Percentiles rank a stretch among this genome's conserved stretches.
These are phyloP conservation scores for Aurelia sp. DNA, from an alignment of 30 jellyfish, hydroid and myxozoan genomes.

Conservation along the genomic window DNA sequence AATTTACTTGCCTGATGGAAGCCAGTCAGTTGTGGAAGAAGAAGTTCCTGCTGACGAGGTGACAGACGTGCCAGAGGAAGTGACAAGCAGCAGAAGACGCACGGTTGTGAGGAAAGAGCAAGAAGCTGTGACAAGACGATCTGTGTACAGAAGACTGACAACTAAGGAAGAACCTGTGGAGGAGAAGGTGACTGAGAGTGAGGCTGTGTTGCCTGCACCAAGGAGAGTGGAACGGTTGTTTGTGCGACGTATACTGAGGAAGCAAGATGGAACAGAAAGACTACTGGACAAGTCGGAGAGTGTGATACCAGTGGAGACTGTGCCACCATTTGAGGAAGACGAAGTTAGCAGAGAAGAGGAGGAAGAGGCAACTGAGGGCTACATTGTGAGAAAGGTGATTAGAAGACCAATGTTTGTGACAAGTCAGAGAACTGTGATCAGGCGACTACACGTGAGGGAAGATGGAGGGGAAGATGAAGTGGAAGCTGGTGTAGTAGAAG, in stretches of 20 bases:
- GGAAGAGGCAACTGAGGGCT: slow-evolving; percentile 10
- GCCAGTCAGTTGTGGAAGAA: slow-evolving; percentile 38
- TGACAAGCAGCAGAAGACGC: neutral
- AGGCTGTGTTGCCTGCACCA: slow-evolving; percentile 21
- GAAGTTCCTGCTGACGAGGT: slow-evolving; percentile 1
- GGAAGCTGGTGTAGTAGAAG: slow-evolving; percentile 60
- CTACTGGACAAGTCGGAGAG: neutral
- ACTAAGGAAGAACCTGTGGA: slow-evolving; percentile 1
- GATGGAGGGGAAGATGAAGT: slow-evolving; percentile 51
- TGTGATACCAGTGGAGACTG: slow-evolving; percentile 21
- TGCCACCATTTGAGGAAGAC: slow-evolving; percentile 18
- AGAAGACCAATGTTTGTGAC: slow-evolving; percentile 79
- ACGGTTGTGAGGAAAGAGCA: slow-evolving; percentile 28
- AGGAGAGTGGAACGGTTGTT: slow-evolving; percentile 76
- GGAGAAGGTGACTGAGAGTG: slow-evolving; percentile 44
- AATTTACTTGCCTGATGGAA: slow-evolving; percentile 29
- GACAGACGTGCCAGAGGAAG: slow-evolving; percentile 37
- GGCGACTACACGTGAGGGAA: slow-evolving; percentile 19
- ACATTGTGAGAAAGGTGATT: slow-evolving; percentile 54
- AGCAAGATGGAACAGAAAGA: slow-evolving; percentile 37
- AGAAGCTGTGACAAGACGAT: slow-evolving; percentile 19
- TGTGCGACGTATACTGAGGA: slow-evolving; percentile 76
- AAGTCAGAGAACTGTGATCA: slow-evolving; percentile 70
- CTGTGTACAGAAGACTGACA: slow-evolving; percentile 10
- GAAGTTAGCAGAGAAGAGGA: slow-evolving; percentile 21